Evolutionary conservation across 2,888 invertebrate genomes (phyloP).

Genomic region (Lasioglossum leucozonium): DNA sequence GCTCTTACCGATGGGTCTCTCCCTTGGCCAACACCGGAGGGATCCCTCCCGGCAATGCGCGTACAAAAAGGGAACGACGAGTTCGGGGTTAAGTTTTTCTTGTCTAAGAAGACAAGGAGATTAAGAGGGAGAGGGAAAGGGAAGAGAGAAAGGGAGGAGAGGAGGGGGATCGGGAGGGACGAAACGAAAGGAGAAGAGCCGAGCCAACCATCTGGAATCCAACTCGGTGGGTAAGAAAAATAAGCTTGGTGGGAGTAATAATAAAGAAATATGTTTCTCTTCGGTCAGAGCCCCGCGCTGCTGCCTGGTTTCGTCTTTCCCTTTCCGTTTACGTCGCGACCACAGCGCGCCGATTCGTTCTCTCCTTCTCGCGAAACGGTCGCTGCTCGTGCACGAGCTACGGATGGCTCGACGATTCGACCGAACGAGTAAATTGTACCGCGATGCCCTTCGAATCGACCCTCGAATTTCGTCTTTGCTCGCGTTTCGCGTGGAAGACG

Average conservation of each 20-base stretch:
- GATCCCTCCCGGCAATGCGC: conserved; percentile 72
- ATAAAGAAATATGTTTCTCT: conserved; percentile 84
- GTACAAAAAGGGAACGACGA: conserved; percentile 78
- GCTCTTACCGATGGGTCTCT: conserved; percentile 25
- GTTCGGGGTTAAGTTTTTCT: conserved; percentile 66
- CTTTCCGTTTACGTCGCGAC: conserved; percentile 30
- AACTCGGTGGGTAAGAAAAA: conserved; percentile 82
- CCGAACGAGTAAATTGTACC: not conserved
- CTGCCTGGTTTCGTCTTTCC: conserved; percentile 45
- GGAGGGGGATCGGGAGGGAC: not conserved
- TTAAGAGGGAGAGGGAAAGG: conserved; percentile 13
- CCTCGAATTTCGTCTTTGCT: not conserved
- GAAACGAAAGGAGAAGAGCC: conserved; percentile 54
- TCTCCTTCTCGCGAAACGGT: conserved; percentile 39
- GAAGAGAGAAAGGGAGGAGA: not conserved
- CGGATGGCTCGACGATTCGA: not conserved
- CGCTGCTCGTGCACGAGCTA: conserved; percentile 19
- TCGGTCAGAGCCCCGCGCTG: conserved; percentile 75
- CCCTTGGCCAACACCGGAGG: conserved; percentile 48
- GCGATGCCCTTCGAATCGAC: not conserved
- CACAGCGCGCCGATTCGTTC: not conserved
- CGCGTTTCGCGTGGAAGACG: not conserved
- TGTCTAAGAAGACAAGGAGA: conserved; percentile 53
- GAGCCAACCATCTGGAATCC: conserved; percentile 81
- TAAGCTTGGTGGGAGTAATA: conserved; percentile 84